Evolutionary conservation across 2,797 vertebrate species (phyloP), one percentile per base, ranked within the genome.

Genomic region (Pseudochromis fuscus): DNA sequence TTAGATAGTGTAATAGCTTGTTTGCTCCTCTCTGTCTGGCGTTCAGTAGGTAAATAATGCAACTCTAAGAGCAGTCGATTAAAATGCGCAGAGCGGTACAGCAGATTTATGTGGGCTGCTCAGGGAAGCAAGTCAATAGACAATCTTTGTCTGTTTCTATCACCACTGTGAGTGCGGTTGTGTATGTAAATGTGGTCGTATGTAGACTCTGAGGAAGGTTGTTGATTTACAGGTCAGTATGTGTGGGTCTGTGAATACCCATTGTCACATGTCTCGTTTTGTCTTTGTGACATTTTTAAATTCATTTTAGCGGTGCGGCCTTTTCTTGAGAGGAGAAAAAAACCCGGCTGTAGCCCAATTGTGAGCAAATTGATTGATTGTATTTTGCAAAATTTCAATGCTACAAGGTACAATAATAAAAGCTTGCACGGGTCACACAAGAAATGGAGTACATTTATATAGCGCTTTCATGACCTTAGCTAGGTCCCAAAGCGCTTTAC

Each of bases 1-100:
- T 42, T 73, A 79, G 86, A 90, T 89, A 82, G 86, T 77, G 78
- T 89, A 89, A 89, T 88, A 74, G 84, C 82, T 85, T 87, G 83
- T 88, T 87, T 87, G 81, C 79, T 77, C 65, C 71, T 76, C 84
- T 84, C 79, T 77, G 68, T 82, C 81, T 67, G 79, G 64, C 60
- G 63, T 85, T 84, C 73, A 65, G 64, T 61, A 61, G 67, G 83
- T 86, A 89, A 91, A 90, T 87, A 90, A 87, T 67, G 48, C 74
- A 77, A 78, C 71, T 83, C 81, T 85, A 84, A 87, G 75, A 87
- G 84, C 71, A 74, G 74, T 77, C 61, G 48, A 85, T 91, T 91
- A 86, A 88, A 87, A 88, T 90, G 86, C 53, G 7, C 62, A 50
- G 68, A 79, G 77, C 50, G 4, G 33, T 30, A 21, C 68, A 8